phyloP scores from a whole-genome alignment of 2,888 invertebrate species.

The Yponomeuta malinellus region DNA sequence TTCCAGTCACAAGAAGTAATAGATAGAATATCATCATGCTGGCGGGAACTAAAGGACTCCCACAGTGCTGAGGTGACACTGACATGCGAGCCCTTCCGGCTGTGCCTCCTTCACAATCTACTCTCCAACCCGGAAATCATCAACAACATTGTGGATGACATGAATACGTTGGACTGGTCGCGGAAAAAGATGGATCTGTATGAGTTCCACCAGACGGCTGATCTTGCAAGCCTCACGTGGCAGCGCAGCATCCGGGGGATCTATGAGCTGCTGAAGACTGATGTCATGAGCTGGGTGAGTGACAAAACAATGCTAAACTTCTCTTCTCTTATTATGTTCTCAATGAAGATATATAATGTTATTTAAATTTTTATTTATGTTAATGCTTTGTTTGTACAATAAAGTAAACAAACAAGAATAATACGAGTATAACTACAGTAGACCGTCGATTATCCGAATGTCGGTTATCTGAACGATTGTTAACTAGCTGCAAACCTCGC shows the following conservation, averaged over 20 bases:
- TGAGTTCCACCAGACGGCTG: slow-evolving; percentile 89
- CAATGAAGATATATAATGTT: no score
- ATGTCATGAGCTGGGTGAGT: slow-evolving; percentile 80
- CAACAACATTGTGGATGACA: slow-evolving; percentile 79
- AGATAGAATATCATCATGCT: slow-evolving; percentile 56
- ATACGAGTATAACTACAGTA: no score
- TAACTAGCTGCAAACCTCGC: no score
- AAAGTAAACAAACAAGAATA: no score
- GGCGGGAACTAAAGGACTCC: slow-evolving; percentile 61
- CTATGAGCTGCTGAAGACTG: slow-evolving; percentile 78
- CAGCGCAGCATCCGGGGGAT: slow-evolving; percentile 77
- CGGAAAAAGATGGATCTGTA: slow-evolving; percentile 91
- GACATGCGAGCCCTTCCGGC: slow-evolving; percentile 79
- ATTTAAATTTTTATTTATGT: no score
- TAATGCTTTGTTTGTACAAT: no score
- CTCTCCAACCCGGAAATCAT: slow-evolving; percentile 74
- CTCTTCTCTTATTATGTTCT: not conserved
- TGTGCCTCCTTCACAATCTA: slow-evolving; percentile 80
- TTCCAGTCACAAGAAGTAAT: slow-evolving; percentile 56
- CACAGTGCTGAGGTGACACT: slow-evolving; percentile 63
- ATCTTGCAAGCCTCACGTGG: slow-evolving; percentile 76
- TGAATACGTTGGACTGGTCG: slow-evolving; percentile 81
- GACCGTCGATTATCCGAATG: no score
- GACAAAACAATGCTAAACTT: not conserved
- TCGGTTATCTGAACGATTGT: no score